Conservation (phyloP, 92 coral and sea anemone genomes). For the Heteractis magnifica region DNA sequence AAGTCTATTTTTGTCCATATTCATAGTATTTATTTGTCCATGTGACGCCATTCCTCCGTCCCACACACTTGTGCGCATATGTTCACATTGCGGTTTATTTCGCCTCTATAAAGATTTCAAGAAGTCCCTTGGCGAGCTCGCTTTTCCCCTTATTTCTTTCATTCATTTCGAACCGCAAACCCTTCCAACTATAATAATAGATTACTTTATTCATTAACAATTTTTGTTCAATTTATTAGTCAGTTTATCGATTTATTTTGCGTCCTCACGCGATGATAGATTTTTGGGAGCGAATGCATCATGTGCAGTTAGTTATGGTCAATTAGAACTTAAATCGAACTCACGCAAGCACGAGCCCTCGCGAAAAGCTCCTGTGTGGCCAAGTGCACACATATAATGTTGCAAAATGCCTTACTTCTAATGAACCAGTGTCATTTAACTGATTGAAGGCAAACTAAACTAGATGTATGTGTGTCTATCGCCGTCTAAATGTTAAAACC, state of each 20-base stretch:
- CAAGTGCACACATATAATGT: no score
- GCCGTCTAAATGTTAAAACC: no score
- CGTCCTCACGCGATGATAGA: background rate
- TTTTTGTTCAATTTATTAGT: background rate
- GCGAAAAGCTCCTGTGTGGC: no score
- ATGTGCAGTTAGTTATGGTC: background rate
- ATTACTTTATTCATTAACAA: background rate
- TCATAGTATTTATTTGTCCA: background rate
- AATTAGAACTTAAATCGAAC: no score
- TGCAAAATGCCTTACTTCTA: no score
- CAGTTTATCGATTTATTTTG: background rate
- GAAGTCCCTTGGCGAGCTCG: background rate
- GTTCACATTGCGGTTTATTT: background rate
- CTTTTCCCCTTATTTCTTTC: background rate
- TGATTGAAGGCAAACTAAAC: no score
- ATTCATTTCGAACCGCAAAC: background rate
- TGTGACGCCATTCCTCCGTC: background rate
- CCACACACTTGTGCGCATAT: background rate
- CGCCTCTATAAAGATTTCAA: background rate
- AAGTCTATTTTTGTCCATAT: background rate
- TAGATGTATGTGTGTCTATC: no score
- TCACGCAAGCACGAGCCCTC: no score
- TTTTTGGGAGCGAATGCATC: slow-evolving; percentile 1
- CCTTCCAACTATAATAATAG: background rate
- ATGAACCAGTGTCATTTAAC: no score